Conservation (phyloP, 2,888 invertebrate genomes). For the Nemapogon koenigi region DNA sequence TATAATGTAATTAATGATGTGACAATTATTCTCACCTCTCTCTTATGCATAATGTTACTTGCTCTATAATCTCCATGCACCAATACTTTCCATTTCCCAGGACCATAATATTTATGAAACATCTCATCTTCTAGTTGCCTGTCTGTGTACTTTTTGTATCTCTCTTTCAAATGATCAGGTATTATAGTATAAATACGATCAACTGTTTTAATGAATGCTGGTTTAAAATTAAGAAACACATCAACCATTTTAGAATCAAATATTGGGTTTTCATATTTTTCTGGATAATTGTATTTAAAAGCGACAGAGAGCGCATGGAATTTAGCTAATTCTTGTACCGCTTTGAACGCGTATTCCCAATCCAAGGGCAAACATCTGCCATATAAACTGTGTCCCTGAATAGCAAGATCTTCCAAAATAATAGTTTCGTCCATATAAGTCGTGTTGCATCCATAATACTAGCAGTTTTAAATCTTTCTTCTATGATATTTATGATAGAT, state of each 20-base stretch:
- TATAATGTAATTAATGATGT: background rate
- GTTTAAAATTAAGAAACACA: background rate
- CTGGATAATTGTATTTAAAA: slow-evolving; percentile 10
- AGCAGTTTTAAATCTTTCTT: slow-evolving; percentile 13
- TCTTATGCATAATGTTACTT: slow-evolving; percentile 14
- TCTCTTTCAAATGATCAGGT: background rate
- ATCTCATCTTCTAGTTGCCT: background rate
- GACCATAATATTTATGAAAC: background rate
- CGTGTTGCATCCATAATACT: slow-evolving; percentile 10
- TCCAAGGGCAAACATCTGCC: slow-evolving; percentile 13
- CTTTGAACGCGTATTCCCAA: slow-evolving; percentile 13
- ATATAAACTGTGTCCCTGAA: slow-evolving; percentile 10
- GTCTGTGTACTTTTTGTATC: slow-evolving; percentile 4
- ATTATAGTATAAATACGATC: slow-evolving; percentile 1
- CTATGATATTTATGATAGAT: too few relatives aligned
- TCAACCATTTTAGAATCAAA: background rate
- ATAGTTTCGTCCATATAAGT: slow-evolving; percentile 11
- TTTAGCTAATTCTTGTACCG: slow-evolving; percentile 14
- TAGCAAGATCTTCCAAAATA: slow-evolving; percentile 14
- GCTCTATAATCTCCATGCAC: slow-evolving; percentile 14
- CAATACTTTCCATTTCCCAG: slow-evolving; percentile 6
- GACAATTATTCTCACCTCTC: background rate
- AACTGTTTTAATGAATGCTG: background rate
- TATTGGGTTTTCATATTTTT: background rate
- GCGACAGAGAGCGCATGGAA: slow-evolving; percentile 16